Percentiles rank a stretch among this genome's conserved stretches.
Conservation (phyloP, 2,797 vertebrate species). For the Sebastiscus tertius region DNA sequence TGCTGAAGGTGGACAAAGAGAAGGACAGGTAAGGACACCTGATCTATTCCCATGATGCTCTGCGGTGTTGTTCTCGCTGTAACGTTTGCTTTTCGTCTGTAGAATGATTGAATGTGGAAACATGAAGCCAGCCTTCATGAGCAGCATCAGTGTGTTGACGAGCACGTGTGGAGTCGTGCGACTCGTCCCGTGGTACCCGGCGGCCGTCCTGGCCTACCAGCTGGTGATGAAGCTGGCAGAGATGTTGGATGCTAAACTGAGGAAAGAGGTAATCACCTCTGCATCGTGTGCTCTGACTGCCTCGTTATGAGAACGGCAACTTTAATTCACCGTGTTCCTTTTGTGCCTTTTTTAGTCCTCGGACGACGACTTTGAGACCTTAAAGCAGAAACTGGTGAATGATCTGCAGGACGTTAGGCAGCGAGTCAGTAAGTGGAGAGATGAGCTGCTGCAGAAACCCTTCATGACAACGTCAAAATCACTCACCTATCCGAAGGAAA, state of each 20-base stretch:
- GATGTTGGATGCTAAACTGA: slow-evolving; percentile 36
- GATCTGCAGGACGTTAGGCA: neutral
- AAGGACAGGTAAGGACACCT: slow-evolving; percentile 58
- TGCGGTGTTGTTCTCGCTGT: no score
- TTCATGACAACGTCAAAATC: neutral
- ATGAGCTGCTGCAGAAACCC: slow-evolving; percentile 19
- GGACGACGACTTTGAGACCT: slow-evolving; percentile 23
- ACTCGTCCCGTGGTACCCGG: slow-evolving; percentile 39
- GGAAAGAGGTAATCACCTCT: slow-evolving; percentile 41
- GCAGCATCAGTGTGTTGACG: slow-evolving; percentile 37
- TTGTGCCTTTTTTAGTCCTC: slow-evolving; percentile 24
- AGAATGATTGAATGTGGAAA: slow-evolving; percentile 55
- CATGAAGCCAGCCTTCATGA: slow-evolving; percentile 9
- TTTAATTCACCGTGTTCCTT: neutral
- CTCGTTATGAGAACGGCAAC: no score
- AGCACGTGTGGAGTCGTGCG: neutral
- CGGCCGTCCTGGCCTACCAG: slow-evolving; percentile 62
- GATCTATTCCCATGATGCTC: neutral
- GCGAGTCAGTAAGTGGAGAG: slow-evolving; percentile 54
- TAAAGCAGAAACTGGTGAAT: slow-evolving; percentile 1
- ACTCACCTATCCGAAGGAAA: slow-evolving; percentile 70
- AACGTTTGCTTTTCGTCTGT: neutral
- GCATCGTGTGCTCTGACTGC: accelerated
- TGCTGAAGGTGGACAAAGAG: slow-evolving; percentile 55
- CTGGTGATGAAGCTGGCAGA: slow-evolving; percentile 70